Percentiles rank a stretch among this genome's conserved stretches.
These are phyloP conservation scores for Chloebia gouldiae DNA, from an alignment of 2,113 vertebrate genomes.

Conservation along the genomic window DNA sequence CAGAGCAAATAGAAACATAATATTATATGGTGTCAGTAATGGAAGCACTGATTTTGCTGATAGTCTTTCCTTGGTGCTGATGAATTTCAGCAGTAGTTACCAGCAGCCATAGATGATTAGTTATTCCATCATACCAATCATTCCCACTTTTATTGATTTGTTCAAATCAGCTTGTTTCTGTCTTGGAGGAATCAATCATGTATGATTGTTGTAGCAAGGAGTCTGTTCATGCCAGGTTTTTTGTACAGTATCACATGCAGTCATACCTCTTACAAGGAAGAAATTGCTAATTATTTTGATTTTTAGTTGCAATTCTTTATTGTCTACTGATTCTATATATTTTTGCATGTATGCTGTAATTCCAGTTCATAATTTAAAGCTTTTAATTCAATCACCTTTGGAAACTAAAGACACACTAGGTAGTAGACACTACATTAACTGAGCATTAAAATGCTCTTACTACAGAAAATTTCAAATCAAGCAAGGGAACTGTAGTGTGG, in stretches of 20 bases:
- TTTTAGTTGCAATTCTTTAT: not conserved
- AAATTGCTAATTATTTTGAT: not conserved
- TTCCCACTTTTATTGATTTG: not conserved
- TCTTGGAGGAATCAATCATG: not conserved
- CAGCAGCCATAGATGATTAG: not conserved
- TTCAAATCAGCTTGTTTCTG: not conserved
- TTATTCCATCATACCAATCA: not conserved
- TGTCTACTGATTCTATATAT: not conserved
- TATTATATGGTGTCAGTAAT: not conserved
- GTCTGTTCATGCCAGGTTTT: not conserved
- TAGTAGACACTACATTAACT: not conserved
- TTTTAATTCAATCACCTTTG: not conserved
- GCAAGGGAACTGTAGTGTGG: not conserved
- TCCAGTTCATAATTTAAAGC: not conserved
- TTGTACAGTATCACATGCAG: not conserved
- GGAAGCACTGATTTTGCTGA: not conserved
- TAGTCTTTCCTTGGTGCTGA: not conserved
- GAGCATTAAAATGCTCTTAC: not conserved
- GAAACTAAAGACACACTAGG: not conserved
- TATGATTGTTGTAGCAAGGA: not conserved
- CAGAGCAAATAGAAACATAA: not conserved
- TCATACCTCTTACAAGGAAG: not conserved
- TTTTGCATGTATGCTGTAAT: not conserved
- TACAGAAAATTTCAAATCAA: not conserved
- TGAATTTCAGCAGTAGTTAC: not conserved